These are phyloP conservation scores for Conchocele bisecta DNA, from an alignment of 2,888 invertebrate genomes.

Conservation along the genomic window DNA sequence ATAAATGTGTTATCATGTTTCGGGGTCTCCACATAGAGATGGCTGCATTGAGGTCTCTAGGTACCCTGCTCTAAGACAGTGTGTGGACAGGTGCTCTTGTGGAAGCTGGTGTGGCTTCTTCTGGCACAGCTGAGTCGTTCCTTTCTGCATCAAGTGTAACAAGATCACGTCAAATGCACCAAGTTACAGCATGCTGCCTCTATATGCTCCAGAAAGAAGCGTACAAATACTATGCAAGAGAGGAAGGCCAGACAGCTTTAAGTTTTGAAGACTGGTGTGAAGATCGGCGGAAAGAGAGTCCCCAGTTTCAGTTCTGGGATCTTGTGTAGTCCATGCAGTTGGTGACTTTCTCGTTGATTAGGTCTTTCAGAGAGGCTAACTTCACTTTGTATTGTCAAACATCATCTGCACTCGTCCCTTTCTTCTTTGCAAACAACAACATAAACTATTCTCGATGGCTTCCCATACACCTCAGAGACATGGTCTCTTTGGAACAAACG, in stretches of 20 bases:
- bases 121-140: slow-evolving; percentile 56
- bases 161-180: slow-evolving; percentile 54
- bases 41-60: slow-evolving; percentile 19
- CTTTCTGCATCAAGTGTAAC: slow-evolving; percentile 51
- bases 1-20: slow-evolving; percentile 65
- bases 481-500: too few species aligned
- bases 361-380: slow-evolving; percentile 10
- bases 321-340: slow-evolving; percentile 9
- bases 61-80: slow-evolving; percentile 10
- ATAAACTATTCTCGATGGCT: slow-evolving; percentile 62
- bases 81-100: slow-evolving; percentile 43
- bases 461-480: slow-evolving; percentile 59
- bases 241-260: background rate
- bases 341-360: background rate
- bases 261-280: slow-evolving; percentile 24
- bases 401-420: too few species aligned
- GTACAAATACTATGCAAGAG: background rate
- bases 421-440: slow-evolving; percentile 56
- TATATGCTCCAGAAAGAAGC: slow-evolving; percentile 50
- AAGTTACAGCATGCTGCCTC: slow-evolving; percentile 52
- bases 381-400: slow-evolving; percentile 20
- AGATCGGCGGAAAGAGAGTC: background rate
- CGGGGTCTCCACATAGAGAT: slow-evolving; percentile 51
- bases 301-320: slow-evolving; percentile 19
- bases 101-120: slow-evolving; percentile 43